phyloP scores from a whole-genome alignment of 2,888 invertebrate species.

The Ochropleura leucogaster region DNA sequence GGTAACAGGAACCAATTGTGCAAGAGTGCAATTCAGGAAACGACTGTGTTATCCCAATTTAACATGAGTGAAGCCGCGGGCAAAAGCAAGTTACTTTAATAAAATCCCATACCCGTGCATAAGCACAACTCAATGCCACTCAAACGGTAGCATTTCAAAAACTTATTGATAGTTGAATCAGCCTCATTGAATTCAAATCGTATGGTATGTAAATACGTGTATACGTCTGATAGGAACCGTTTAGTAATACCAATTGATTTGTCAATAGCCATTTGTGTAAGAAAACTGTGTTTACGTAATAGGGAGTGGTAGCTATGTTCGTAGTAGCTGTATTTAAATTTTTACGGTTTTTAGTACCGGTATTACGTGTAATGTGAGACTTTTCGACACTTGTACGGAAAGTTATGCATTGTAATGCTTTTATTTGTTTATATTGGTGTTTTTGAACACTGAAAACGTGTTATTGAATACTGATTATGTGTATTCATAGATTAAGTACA shows the following conservation, averaged over 20 bases:
- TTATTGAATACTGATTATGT: neutral
- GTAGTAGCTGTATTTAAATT: constrained; percentile 44
- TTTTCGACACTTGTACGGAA: constrained; percentile 23
- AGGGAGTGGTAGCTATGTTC: constrained; percentile 54
- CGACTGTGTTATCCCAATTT: too few species aligned
- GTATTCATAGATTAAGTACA: neutral
- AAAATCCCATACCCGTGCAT: neutral
- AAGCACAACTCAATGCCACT: constrained; percentile 31
- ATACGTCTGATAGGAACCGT: constrained; percentile 62
- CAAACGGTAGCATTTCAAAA: constrained; percentile 51
- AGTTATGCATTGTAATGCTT: constrained; percentile 12
- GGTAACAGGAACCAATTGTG: too few species aligned
- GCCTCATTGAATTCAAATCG: constrained; percentile 63
- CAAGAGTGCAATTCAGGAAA: too few species aligned
- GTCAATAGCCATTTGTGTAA: constrained; percentile 63
- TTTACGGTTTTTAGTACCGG: constrained; percentile 50
- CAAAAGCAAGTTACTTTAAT: neutral
- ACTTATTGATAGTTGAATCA: constrained; percentile 51
- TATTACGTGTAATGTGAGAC: constrained; percentile 44
- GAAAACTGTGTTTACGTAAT: constrained; percentile 53
- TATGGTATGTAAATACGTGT: constrained; percentile 58
- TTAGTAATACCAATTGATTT: constrained; percentile 69
- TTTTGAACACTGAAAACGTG: neutral
- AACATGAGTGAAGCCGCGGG: too few species aligned
- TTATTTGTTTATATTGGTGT: constrained; percentile 37